Conservation (phyloP, 2,888 invertebrate species). For the Oscheius onirici region DNA sequence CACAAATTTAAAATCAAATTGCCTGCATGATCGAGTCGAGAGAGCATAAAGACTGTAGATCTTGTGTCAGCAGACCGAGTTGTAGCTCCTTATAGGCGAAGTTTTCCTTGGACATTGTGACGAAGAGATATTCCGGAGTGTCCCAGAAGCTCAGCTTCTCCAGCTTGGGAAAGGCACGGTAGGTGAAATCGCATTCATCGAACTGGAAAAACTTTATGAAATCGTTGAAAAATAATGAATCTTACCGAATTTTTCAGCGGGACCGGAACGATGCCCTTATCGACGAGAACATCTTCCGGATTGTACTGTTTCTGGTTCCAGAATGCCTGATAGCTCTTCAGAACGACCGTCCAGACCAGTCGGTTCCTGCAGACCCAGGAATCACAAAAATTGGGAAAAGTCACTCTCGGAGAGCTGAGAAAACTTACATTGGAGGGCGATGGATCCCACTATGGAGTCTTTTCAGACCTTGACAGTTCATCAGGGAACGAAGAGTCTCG, state of each 20-base stretch:
- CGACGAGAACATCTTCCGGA: constrained; percentile 12
- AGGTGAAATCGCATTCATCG: constrained; percentile 2
- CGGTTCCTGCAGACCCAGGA: constrained; percentile 37
- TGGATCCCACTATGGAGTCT: constrained; percentile 40
- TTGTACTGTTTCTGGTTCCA: constrained; percentile 35
- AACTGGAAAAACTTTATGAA: background rate
- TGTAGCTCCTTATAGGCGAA: constrained; percentile 33
- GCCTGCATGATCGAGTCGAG: constrained; percentile 47
- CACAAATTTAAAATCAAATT: too few relatives aligned
- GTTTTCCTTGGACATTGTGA: constrained; percentile 29
- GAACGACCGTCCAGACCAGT: constrained; percentile 40
- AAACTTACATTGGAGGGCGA: constrained; percentile 19
- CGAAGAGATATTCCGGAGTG: constrained; percentile 43
- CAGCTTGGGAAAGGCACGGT: constrained; percentile 27
- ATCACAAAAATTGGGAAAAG: background rate
- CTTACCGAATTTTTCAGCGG: background rate
- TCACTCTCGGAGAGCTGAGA: background rate
- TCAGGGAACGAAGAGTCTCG: constrained; percentile 16
- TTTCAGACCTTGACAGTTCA: constrained; percentile 37
- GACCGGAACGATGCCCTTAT: background rate
- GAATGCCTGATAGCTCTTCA: constrained; percentile 43
- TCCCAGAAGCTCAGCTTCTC: constrained; percentile 47
- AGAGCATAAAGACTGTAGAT: constrained; percentile 39
- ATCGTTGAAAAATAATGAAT: background rate
- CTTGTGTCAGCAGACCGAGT: constrained; percentile 39